Percentiles rank a stretch among this genome's conserved stretches.
These are phyloP conservation scores for Pseudoatta argentina DNA, from an alignment of 1,140 invertebrate genomes.

Conservation along the genomic window DNA sequence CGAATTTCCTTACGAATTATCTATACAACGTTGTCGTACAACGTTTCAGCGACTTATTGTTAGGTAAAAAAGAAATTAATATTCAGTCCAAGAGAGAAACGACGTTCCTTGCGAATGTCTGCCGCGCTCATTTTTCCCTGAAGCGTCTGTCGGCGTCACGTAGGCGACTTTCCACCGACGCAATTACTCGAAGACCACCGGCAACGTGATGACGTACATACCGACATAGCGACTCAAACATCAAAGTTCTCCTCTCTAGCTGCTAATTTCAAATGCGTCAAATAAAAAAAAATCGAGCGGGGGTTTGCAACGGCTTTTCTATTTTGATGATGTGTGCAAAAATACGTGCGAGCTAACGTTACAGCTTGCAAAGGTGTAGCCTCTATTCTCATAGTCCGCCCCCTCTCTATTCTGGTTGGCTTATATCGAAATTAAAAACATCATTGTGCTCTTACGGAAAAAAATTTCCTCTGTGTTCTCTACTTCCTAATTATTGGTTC, in stretches of 20 bases:
- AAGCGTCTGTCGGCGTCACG: constrained; percentile 1
- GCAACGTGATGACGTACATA: constrained; percentile 3
- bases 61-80: constrained; percentile 16
- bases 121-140: not conserved
- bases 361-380: constrained; percentile 1
- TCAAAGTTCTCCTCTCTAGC: constrained; percentile 20
- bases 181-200: constrained; percentile 35
- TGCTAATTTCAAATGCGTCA: constrained; percentile 46
- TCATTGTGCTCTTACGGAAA: not conserved
- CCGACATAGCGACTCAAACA: not conserved
- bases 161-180: constrained; percentile 26
- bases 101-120: not conserved
- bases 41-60: not conserved
- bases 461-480: not conserved
- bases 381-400: constrained; percentile 4
- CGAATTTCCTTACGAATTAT: not conserved
- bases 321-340: constrained; percentile 22
- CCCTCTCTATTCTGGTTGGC: not conserved
- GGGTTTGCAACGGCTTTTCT: not conserved
- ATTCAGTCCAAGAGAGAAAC: not conserved
- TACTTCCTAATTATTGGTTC: not conserved
- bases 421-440: not conserved
- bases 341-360: constrained; percentile 34
- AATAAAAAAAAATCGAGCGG: constrained; percentile 21
- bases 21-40: constrained; percentile 11